Base-by-base conservation (phyloP, 1,140 invertebrate species). In the Centruroides vittatus region DNA sequence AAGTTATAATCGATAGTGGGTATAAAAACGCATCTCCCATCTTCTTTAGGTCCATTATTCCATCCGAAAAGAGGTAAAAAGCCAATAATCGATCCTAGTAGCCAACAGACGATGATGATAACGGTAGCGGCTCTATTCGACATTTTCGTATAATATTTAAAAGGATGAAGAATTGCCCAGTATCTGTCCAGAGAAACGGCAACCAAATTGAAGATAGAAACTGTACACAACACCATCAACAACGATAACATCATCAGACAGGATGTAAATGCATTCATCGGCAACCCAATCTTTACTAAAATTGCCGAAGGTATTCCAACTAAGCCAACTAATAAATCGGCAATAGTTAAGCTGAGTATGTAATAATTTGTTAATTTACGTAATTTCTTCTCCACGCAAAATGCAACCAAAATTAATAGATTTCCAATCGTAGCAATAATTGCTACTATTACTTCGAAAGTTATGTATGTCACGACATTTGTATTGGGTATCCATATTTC, bases 141-240 rank as follows among this genome's bases (percentile, higher is more conserved):
- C 53, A 62, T 57, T 12, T 50, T 89, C 61, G 86, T 80, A 0
- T 88, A 89, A 72, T 93, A 94, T 61, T 84, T 84, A 83, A 94
- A 86, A 0, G 90, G 89, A 73, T 89, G 81, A 0, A 93, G 78
- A 62, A 93, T 93, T 12, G 90, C 89, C 89, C 89, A 92, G 72
- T 92, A 93, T 50, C 90, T 80, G 77, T 94, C 90, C 60, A 93
- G 82, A 34, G 88, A 89, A 4, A 94, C 89, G 3, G 88, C 90
- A 2, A 94, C 86, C 67, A 94, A 74, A 71, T 87, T 89, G 70
- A 94, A 88, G 63, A 94, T 94, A 66, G 88, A 92, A 66, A 90
- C 88, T 47, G 90, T 93, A 69, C 90, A 94, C 36, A 93, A 76
- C 50, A 93, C 86, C 58, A 93, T 81, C 61, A 94, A 77, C 47